Conservation (phyloP, 2,113 vertebrate species). For the Pampusana beccarii region DNA sequence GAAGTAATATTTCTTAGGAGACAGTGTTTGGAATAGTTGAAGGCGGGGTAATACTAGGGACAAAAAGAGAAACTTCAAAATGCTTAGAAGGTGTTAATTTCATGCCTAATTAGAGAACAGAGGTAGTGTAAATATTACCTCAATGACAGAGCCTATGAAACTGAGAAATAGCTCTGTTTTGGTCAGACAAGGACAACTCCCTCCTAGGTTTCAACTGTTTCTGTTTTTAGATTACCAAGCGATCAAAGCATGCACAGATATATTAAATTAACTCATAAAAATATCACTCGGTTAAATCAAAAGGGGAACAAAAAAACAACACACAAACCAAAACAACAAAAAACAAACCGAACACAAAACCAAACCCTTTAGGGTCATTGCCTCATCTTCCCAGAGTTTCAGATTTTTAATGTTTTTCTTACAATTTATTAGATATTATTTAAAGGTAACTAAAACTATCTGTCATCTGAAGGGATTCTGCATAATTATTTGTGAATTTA, state of each 20-base stretch:
- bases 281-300: background rate
- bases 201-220: background rate
- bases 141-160: background rate
- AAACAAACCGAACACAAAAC: too few species aligned
- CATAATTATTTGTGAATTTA: background rate
- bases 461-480: background rate
- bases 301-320: background rate
- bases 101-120: background rate
- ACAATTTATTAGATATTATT: background rate
- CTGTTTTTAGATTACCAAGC: background rate
- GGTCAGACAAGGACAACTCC: background rate
- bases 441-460: background rate
- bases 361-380: background rate
- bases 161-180: background rate
- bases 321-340: too few species aligned
- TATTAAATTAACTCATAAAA: background rate
- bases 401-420: background rate
- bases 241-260: background rate
- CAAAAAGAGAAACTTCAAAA: background rate
- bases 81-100: background rate
- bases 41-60: background rate
- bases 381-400: background rate
- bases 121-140: background rate
- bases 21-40: background rate
- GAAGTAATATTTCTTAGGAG: background rate